phyloP scores from a whole-genome alignment of 2,797 vertebrate species.

The Gastrophryne carolinensis region DNA sequence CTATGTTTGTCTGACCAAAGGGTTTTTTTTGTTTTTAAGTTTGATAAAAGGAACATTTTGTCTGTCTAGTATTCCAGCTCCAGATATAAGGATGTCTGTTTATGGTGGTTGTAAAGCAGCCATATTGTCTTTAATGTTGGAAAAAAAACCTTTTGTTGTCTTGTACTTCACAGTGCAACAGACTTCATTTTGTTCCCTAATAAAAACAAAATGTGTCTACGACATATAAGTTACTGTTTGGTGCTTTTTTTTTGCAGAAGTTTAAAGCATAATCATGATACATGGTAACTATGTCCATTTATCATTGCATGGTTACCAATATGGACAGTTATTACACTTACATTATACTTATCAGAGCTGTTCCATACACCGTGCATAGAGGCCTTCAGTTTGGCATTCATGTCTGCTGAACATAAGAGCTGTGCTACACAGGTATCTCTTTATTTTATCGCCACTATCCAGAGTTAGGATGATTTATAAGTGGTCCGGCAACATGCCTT shows the following conservation, averaged over 20 bases:
- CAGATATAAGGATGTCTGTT: constrained; percentile 31
- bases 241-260: not conserved
- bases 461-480: no score
- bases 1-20: constrained; percentile 47
- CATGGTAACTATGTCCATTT: no score
- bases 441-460: no score
- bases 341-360: no score
- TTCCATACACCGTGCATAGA: no score
- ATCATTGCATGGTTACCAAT: no score
- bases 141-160: constrained; percentile 29
- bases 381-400: no score
- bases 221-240: not conserved
- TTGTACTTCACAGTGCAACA: constrained; percentile 50
- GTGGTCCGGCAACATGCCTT: no score
- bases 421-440: no score
- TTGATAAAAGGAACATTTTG: constrained; percentile 37
- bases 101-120: constrained; percentile 45
- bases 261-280: no score
- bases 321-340: no score
- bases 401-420: no score
- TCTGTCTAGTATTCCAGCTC: constrained; percentile 40
- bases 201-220: constrained; percentile 32
- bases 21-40: constrained; percentile 19
- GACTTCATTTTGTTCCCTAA: constrained; percentile 49
- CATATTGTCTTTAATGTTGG: constrained; percentile 50